phyloP scores from a whole-genome alignment of 2,888 invertebrate genomes.

The Pollenia amentaria region DNA sequence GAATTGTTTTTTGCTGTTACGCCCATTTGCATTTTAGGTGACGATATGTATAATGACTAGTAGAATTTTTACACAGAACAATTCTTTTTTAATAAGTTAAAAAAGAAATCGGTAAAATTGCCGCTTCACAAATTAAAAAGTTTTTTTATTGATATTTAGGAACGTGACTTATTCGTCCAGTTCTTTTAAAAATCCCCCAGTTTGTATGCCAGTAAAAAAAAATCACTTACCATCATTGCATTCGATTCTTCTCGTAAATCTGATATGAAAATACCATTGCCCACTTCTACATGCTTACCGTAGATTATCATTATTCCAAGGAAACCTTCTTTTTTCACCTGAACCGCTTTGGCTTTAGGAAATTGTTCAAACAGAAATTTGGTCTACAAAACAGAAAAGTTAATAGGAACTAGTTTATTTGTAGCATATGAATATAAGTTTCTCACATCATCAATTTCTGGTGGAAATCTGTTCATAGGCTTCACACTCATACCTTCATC shows the following conservation, averaged over 20 bases:
- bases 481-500: constrained; percentile 92
- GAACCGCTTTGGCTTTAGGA: constrained; percentile 88
- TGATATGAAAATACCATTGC: constrained; percentile 96
- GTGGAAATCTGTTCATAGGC: constrained; percentile 93
- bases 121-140: no score
- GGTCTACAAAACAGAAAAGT: constrained; percentile 75
- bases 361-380: constrained; percentile 83
- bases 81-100: no score
- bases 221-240: constrained; percentile 89
- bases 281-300: constrained; percentile 95
- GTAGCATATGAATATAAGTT: background rate
- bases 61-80: no score
- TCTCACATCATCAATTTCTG: constrained; percentile 91
- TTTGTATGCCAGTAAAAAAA: background rate
- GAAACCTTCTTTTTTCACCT: constrained; percentile 91
- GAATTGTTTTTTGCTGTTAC: no score
- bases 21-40: no score
- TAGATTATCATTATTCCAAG: constrained; percentile 98
- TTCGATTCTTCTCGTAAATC: constrained; percentile 96
- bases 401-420: background rate
- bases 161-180: no score
- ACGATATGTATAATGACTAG: no score
- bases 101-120: no score
- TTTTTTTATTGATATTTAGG: no score
- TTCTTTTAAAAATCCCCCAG: no score